Evolutionary conservation across 2,888 invertebrate genomes (phyloP).

Genomic region (Pristionchus japonicus): DNA sequence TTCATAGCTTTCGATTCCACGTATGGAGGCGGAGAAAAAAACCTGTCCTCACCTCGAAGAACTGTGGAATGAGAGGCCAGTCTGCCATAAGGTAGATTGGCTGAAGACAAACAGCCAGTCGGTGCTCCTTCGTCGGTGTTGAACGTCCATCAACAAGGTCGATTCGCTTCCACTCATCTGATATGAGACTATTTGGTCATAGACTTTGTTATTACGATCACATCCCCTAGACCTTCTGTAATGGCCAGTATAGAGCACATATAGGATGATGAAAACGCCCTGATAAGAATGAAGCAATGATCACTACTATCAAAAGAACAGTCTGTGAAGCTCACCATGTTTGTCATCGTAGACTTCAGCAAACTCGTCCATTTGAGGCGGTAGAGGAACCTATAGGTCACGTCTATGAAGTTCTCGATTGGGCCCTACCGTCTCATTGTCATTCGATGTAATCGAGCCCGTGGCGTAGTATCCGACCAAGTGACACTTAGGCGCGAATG

Average conservation of each 20-base stretch:
- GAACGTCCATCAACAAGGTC: constrained; percentile 2
- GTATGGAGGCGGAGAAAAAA: no score
- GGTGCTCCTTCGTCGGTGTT: not conserved
- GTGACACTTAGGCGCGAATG: not conserved
- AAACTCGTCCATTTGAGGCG: not conserved
- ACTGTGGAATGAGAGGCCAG: constrained; percentile 46
- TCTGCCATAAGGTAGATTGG: constrained; percentile 47
- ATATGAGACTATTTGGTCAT: no score
- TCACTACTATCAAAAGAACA: not conserved
- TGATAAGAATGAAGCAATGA: not conserved
- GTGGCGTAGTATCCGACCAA: constrained; percentile 31
- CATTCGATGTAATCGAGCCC: not conserved
- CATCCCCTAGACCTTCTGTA: no score
- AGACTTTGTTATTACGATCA: no score
- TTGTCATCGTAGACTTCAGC: constrained; percentile 11
- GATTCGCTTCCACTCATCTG: constrained; percentile 22
- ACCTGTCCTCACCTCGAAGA: constrained; percentile 38
- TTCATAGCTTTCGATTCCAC: not conserved
- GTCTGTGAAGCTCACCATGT: not conserved
- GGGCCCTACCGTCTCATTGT: not conserved
- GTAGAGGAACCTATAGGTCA: not conserved
- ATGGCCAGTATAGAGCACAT: not conserved
- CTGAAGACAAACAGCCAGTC: constrained; percentile 47
- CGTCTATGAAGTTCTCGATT: not conserved
- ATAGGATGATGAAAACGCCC: not conserved